These are phyloP conservation scores for Oxyteleia sp. DNA, from an alignment of 2,888 invertebrate genomes.

Conservation along the genomic window DNA sequence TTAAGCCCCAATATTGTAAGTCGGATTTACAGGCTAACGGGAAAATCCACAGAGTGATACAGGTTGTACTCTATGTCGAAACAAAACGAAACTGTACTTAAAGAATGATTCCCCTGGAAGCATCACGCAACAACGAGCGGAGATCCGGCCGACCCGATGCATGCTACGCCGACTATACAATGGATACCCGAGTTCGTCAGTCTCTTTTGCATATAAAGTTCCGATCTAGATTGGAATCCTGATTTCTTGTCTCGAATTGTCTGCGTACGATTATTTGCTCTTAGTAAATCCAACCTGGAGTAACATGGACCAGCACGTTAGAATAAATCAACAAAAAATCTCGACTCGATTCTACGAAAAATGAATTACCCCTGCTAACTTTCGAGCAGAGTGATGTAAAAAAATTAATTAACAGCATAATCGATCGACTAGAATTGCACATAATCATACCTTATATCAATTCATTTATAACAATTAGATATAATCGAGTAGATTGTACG, in stretches of 20 bases:
- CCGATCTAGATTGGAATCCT: slow-evolving; percentile 29
- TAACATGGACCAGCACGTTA: background rate
- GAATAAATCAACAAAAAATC: slow-evolving; percentile 37
- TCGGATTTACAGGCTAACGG: slow-evolving; percentile 37
- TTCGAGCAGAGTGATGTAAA: too few species aligned
- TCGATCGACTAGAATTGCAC: too few species aligned
- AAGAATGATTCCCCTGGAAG: slow-evolving; percentile 30
- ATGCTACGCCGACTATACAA: slow-evolving; percentile 9
- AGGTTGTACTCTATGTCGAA: slow-evolving; percentile 15
- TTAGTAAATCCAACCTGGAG: slow-evolving; percentile 20
- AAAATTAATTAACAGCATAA: too few species aligned
- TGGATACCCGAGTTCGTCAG: slow-evolving; percentile 12
- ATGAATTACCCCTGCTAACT: too few species aligned
- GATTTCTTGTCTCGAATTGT: slow-evolving; percentile 42
- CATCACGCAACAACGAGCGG: slow-evolving; percentile 36
- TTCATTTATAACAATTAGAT: too few species aligned
- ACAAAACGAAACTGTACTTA: slow-evolving; percentile 37
- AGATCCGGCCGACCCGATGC: slow-evolving; percentile 7
- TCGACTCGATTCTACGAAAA: too few species aligned
- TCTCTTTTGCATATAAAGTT: slow-evolving; percentile 51
- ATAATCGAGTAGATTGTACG: too few species aligned
- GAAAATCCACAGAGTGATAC: slow-evolving; percentile 36
- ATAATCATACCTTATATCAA: too few species aligned
- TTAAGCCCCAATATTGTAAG: slow-evolving; percentile 44
- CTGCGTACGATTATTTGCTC: slow-evolving; percentile 37